Conservation (phyloP, 2,113 vertebrate species). For the Cavia aperea region DNA sequence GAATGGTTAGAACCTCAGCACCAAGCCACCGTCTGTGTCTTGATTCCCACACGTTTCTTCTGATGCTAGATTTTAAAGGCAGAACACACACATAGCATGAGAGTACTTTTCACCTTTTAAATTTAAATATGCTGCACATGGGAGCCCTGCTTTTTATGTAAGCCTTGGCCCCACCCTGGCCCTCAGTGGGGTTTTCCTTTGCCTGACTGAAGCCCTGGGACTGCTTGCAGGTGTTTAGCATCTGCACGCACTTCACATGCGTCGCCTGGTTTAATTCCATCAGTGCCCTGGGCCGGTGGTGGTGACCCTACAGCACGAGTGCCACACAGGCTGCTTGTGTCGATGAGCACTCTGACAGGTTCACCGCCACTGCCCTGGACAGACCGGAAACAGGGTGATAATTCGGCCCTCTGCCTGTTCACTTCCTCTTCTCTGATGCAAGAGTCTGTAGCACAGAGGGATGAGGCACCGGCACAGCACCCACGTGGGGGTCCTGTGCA, state of each 20-base stretch:
- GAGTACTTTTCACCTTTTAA: slow-evolving; percentile 20
- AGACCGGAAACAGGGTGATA: not conserved
- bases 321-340: not conserved
- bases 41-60: not conserved
- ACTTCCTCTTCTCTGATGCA: not conserved
- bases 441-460: not conserved
- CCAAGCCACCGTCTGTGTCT: not conserved
- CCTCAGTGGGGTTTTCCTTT: not conserved
- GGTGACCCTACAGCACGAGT: not conserved
- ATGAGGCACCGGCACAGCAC: not conserved
- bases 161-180: not conserved
- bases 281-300: not conserved
- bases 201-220: not conserved
- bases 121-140: not conserved
- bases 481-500: not conserved
- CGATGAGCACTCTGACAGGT: not conserved
- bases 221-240: not conserved
- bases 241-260: not conserved
- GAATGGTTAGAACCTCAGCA: not conserved
- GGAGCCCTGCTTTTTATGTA: not conserved
- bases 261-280: not conserved
- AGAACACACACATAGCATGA: not conserved
- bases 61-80: slow-evolving; percentile 24
- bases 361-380: not conserved
- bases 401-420: not conserved